phyloP scores from a whole-genome alignment of 2,888 invertebrate genomes.

The Xestia sexstrigata region DNA sequence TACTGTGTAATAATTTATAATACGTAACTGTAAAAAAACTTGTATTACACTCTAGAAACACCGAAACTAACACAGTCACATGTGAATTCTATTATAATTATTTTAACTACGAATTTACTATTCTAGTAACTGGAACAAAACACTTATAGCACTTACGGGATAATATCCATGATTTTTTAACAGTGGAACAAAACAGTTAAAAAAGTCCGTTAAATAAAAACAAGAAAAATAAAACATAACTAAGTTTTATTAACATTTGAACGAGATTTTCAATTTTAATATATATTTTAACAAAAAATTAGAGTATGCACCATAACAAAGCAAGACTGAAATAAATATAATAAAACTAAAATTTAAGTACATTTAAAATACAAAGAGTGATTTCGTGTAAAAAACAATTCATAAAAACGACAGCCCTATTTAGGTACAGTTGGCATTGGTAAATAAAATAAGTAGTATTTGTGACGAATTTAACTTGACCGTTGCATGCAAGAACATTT shows the following conservation, averaged over 20 bases:
- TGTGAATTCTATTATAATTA: constrained; percentile 27
- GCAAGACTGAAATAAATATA: constrained; percentile 42
- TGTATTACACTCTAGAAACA: constrained; percentile 37
- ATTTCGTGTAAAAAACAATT: constrained; percentile 35
- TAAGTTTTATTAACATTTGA: constrained; percentile 62
- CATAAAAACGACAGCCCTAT: constrained; percentile 14
- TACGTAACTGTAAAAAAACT: constrained; percentile 33
- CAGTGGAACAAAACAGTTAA: constrained; percentile 23
- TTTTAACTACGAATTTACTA: constrained; percentile 39
- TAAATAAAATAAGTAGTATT: constrained; percentile 15
- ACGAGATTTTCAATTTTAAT: constrained; percentile 60
- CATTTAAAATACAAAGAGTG: constrained; percentile 50
- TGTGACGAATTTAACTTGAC: background rate
- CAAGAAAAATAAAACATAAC: constrained; percentile 42
- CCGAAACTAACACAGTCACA: constrained; percentile 39
- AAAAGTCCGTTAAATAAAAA: background rate
- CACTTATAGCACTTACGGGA: too few species aligned
- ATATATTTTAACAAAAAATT: constrained; percentile 47
- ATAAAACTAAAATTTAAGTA: constrained; percentile 58
- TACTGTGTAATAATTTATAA: constrained; percentile 50
- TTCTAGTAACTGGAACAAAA: constrained; percentile 12
- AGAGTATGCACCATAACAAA: constrained; percentile 56
- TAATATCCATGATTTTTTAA: too few species aligned
- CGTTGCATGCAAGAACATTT: background rate
- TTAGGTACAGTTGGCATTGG: constrained; percentile 27